phyloP scores from a whole-genome alignment of 2,888 invertebrate species.

The Melanostoma mellinum region DNA sequence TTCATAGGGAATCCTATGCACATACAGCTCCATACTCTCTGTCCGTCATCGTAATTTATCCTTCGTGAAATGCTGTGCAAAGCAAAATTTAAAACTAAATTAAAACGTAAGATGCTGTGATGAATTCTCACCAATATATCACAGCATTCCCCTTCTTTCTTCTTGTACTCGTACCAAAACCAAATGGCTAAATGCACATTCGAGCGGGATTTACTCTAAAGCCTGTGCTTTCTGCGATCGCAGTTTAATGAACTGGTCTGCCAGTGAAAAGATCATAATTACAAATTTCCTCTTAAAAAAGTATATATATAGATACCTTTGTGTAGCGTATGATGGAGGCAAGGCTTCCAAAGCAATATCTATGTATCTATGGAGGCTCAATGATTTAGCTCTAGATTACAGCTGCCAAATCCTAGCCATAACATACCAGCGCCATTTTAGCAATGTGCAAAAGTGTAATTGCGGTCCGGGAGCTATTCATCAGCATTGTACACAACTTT shows the following conservation, averaged over 20 bases:
- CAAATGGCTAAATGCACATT: constrained; percentile 28
- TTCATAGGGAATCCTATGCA: constrained; percentile 41
- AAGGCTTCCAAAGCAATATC: constrained; percentile 17
- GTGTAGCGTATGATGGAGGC: not conserved
- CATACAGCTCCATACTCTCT: not conserved
- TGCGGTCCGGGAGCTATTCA: constrained; percentile 72
- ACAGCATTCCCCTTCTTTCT: constrained; percentile 36
- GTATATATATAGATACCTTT: constrained; percentile 54
- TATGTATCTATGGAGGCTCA: constrained; percentile 37
- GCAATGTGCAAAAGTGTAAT: constrained; percentile 70
- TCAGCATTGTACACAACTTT: constrained; percentile 71
- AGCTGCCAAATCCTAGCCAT: constrained; percentile 63
- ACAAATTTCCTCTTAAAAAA: constrained; percentile 68
- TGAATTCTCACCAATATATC: constrained; percentile 71
- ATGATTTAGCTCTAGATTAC: constrained; percentile 72
- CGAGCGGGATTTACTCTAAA: not conserved
- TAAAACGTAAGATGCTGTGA: constrained; percentile 72
- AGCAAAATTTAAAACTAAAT: constrained; percentile 72
- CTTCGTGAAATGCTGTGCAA: constrained; percentile 49
- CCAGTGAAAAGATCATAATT: constrained; percentile 72
- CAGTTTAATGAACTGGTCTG: constrained; percentile 71
- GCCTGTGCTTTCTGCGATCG: constrained; percentile 49
- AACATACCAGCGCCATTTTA: constrained; percentile 13
- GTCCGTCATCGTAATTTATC: constrained; percentile 51
- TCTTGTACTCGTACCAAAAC: not conserved